Base-by-base conservation (phyloP, 2,888 invertebrate species). In the Ectemnius cavifrons region DNA sequence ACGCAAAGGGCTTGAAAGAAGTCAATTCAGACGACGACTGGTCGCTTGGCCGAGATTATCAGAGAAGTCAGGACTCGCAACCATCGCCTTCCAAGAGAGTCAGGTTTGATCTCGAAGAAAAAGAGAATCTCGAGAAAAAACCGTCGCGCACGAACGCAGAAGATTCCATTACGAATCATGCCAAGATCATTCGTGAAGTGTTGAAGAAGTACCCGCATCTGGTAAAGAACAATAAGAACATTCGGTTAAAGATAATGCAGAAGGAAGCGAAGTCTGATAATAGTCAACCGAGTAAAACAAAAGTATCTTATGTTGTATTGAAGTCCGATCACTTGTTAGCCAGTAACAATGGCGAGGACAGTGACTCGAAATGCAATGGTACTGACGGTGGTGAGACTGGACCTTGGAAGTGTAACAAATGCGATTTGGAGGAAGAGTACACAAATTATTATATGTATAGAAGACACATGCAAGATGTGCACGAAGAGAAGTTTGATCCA, bases 151-250 rank as follows among this genome's bases (percentile, higher is more conserved):
- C 71, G 3, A 87, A 84, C 69, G 65, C 86, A 2, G 80, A 88
- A 0, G 89, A 89, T 2, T 85, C 91, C 37, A 84, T 91, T 1
- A 88, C 88, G 49, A 95, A 95, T 89, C 97, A 97, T 91, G 96
- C 96, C 0, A 97, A 96, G 91, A 96, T 97, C 65, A 97, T 97
- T 70, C 94, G 96, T 74, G 97, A 97, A 91, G 96, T 97, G 0
- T 89, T 97, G 49, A 96, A 97, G 82, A 97, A 97, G 89, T 97
- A 96, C 92, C 97, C 97, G 0, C 96, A 97, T 90, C 92, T 97
- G 74, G 95, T 97, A 0, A 96, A 96, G 89, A 95, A 95, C 84
- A 97, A 96, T 86, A 97, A 96, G 89, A 97, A 96, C 86, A 97
- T 97, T 46, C 95, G 96, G 87, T 90, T 97, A 16, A 97, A 97